Evolutionary conservation across 2,113 vertebrate species (phyloP).

Genomic region (Melanocharis versteri): DNA sequence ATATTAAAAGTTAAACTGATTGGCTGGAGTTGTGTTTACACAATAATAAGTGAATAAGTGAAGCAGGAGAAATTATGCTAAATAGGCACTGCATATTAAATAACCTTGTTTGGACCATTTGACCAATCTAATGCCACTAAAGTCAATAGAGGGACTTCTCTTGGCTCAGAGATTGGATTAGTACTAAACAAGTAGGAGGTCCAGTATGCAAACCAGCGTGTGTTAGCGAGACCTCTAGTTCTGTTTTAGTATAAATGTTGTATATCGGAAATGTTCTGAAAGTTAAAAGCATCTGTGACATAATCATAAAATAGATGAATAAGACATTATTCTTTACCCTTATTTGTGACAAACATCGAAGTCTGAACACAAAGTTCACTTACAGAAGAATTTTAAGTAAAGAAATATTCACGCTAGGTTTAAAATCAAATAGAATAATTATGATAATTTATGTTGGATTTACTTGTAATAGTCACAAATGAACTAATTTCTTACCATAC

Average conservation of each 20-base stretch:
- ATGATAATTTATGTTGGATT: neutral
- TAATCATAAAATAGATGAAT: neutral
- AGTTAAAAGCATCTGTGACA: neutral
- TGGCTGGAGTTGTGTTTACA: neutral
- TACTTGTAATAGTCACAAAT: neutral
- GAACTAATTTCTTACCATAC: neutral
- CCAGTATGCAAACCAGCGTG: neutral
- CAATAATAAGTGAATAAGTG: neutral
- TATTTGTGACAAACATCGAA: neutral
- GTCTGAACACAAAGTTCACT: neutral
- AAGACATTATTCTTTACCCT: neutral
- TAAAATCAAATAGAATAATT: neutral
- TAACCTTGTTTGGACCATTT: neutral
- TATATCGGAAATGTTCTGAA: neutral
- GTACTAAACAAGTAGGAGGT: neutral
- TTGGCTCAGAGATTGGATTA: slow-evolving; percentile 1
- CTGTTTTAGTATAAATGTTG: neutral
- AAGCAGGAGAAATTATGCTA: neutral
- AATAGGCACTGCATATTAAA: neutral
- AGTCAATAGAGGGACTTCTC: neutral
- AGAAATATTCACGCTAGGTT: neutral
- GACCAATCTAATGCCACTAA: neutral
- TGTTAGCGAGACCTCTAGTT: neutral
- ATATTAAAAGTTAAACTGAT: slow-evolving; percentile 18
- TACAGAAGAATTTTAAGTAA: neutral